These are phyloP conservation scores for Crypturellus undulatus DNA, from an alignment of 2,113 vertebrate species.

Conservation along the genomic window DNA sequence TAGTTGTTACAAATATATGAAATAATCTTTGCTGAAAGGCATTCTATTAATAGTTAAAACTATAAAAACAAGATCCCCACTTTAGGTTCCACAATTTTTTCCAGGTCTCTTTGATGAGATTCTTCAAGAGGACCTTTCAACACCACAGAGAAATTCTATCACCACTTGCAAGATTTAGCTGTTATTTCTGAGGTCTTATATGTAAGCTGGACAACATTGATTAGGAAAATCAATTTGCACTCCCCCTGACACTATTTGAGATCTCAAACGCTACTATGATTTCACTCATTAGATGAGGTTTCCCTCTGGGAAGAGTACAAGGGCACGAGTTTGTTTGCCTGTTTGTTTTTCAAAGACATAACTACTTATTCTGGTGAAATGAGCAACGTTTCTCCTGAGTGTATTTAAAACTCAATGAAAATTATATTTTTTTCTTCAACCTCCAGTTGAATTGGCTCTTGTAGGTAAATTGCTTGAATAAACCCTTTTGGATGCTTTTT, in stretches of 20 bases:
- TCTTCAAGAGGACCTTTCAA: neutral
- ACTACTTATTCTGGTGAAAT: neutral
- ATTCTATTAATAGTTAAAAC: neutral
- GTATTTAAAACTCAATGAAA: neutral
- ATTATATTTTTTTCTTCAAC: neutral
- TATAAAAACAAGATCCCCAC: neutral
- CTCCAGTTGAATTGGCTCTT: neutral
- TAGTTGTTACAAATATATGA: no score
- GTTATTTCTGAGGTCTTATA: neutral
- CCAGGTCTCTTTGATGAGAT: neutral
- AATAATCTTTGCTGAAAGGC: neutral
- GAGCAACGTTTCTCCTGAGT: neutral
- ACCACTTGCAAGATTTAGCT: neutral
- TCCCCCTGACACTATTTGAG: neutral
- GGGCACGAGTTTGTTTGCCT: neutral
- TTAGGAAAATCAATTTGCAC: neutral
- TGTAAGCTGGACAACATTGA: neutral
- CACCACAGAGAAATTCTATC: neutral
- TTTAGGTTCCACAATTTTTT: neutral
- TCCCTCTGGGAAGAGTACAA: neutral
- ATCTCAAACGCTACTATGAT: neutral
- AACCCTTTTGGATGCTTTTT: conserved; percentile 12
- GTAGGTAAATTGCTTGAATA: conserved; percentile 40
- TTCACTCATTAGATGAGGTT: neutral
- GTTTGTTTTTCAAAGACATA: neutral